Conservation (phyloP, 2,888 invertebrate species). For the Pasiphila rectangulata region DNA sequence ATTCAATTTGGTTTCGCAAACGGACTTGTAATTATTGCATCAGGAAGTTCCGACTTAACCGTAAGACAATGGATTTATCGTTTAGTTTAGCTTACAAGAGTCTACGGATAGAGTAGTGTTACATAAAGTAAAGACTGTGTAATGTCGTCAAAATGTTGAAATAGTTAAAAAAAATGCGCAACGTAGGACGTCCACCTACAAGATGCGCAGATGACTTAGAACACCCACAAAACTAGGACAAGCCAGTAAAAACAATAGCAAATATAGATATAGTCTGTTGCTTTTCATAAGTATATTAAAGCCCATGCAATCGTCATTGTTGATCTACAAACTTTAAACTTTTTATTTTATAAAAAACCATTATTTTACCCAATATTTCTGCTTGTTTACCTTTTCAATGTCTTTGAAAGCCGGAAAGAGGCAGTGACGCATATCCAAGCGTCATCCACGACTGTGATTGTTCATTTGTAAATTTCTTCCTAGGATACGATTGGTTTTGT, state of each 20-base stretch:
- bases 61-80: conserved; percentile 10
- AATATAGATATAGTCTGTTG: too few species aligned
- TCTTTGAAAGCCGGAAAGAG: conserved; percentile 14
- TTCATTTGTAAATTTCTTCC: conserved; percentile 8
- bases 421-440: not conserved
- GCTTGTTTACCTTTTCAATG: not conserved
- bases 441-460: conserved; percentile 7
- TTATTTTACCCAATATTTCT: not conserved
- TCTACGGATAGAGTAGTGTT: too few species aligned
- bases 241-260: too few species aligned
- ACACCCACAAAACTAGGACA: too few species aligned
- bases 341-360: not conserved
- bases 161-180: too few species aligned
- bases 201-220: too few species aligned
- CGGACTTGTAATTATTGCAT: conserved; percentile 28
- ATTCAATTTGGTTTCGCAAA: conserved; percentile 48
- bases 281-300: too few species aligned
- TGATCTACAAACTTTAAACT: not conserved
- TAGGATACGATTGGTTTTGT: conserved; percentile 3
- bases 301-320: not conserved
- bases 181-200: too few species aligned
- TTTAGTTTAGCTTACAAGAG: too few species aligned
- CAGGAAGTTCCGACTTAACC: conserved; percentile 16
- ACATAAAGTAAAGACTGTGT: too few species aligned
- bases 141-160: too few species aligned